phyloP scores from a whole-genome alignment of 2,888 invertebrate species.

The Keiferia lycopersicella region DNA sequence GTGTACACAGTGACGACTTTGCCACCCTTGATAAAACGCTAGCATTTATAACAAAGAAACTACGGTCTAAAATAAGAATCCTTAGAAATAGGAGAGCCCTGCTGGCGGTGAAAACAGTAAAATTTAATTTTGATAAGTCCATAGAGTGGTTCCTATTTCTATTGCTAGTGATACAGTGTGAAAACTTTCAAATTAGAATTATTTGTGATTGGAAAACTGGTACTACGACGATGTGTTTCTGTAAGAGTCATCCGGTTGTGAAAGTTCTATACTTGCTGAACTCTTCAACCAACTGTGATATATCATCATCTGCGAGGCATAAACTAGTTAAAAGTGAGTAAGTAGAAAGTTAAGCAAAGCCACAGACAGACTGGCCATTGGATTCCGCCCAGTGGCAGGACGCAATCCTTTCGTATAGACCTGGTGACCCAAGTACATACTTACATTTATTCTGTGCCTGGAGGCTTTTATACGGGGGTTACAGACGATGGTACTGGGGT shows the following conservation, averaged over 20 bases:
- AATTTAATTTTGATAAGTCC: constrained; percentile 42
- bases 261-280: not conserved
- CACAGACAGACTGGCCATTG: not conserved
- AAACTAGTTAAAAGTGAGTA: not conserved
- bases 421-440: too few species aligned
- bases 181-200: constrained; percentile 44
- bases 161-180: constrained; percentile 43
- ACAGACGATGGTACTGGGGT: too few species aligned
- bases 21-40: constrained; percentile 43
- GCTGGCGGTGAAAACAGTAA: constrained; percentile 46
- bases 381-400: too few species aligned
- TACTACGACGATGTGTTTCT: constrained; percentile 41
- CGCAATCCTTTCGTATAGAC: too few species aligned
- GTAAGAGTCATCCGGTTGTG: constrained; percentile 4
- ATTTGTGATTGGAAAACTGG: constrained; percentile 55
- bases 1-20: constrained; percentile 61
- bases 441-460: too few species aligned
- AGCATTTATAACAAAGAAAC: constrained; percentile 39
- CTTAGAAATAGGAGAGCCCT: constrained; percentile 41
- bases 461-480: too few species aligned
- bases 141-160: constrained; percentile 49
- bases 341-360: too few species aligned
- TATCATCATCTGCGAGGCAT: not conserved
- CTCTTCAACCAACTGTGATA: not conserved
- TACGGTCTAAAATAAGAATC: constrained; percentile 38